These are phyloP conservation scores for Aphelenchoides besseyi DNA, from an alignment of 1,140 invertebrate genomes.

Conservation along the genomic window DNA sequence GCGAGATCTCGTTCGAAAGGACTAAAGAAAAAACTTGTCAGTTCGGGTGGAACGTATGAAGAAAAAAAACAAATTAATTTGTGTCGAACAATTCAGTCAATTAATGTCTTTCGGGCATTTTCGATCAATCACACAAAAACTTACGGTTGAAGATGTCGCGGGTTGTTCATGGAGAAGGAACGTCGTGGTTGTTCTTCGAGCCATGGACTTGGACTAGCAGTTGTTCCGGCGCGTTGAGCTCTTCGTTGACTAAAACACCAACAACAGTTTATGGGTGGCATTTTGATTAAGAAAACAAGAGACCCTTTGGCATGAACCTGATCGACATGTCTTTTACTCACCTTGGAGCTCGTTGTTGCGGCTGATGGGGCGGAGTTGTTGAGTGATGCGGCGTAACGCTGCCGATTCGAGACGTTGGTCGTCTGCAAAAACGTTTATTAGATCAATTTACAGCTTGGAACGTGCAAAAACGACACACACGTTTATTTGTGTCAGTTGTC, in stretches of 20 bases:
- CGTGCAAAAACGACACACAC: too few relatives aligned
- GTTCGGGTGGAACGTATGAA: not conserved
- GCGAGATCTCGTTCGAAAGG: constrained; percentile 18
- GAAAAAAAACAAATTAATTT: not conserved
- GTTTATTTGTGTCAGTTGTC: too few relatives aligned
- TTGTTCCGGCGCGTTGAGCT: not conserved
- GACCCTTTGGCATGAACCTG: too few relatives aligned
- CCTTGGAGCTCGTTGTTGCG: constrained; percentile 10
- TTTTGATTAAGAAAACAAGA: not conserved
- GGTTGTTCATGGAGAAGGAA: constrained; percentile 13
- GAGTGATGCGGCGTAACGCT: not conserved
- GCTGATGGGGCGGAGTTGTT: not conserved
- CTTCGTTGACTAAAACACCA: constrained; percentile 18
- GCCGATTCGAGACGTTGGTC: not conserved
- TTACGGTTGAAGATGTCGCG: constrained; percentile 12
- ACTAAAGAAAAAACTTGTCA: constrained; percentile 12
- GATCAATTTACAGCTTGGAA: not conserved
- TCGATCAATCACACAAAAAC: constrained; percentile 1
- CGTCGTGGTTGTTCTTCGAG: not conserved
- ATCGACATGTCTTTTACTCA: not conserved
- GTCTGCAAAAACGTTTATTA: not conserved
- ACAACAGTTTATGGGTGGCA: not conserved
- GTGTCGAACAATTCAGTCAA: too few relatives aligned
- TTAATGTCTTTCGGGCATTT: too few relatives aligned
- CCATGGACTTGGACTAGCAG: not conserved